These are phyloP conservation scores for Laticauda colubrina DNA, from an alignment of 2,113 vertebrate genomes.

Conservation along the genomic window DNA sequence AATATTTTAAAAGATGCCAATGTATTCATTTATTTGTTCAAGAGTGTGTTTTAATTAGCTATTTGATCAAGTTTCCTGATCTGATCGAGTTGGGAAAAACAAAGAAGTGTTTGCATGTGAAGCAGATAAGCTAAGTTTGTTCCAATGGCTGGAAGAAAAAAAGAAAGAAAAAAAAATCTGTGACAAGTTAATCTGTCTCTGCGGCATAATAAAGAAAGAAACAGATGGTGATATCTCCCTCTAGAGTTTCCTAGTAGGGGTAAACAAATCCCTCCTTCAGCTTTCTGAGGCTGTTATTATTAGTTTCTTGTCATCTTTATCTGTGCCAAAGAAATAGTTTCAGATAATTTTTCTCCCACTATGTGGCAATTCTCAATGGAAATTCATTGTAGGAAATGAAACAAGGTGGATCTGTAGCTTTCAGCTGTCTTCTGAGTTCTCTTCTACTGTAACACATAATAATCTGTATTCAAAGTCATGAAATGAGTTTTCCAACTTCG, in stretches of 20 bases:
- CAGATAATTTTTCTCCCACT: not conserved
- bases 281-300: slow-evolving; percentile 17
- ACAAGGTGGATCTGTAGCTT: not conserved
- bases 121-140: slow-evolving; percentile 9
- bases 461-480: not conserved
- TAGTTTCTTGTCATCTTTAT: slow-evolving; percentile 7
- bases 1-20: not conserved
- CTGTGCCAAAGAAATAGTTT: slow-evolving; percentile 4
- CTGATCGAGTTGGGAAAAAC: slow-evolving; percentile 12
- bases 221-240: slow-evolving; percentile 24
- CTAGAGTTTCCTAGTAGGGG: slow-evolving; percentile 11
- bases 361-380: not conserved
- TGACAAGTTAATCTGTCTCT: slow-evolving; percentile 29
- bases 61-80: slow-evolving; percentile 17
- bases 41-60: slow-evolving; percentile 7
- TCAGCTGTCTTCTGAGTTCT: not conserved
- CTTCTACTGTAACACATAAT: not conserved
- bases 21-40: slow-evolving; percentile 9
- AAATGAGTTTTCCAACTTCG: not conserved
- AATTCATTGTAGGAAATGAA: not conserved
- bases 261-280: slow-evolving; percentile 12
- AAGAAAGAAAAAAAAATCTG: not conserved
- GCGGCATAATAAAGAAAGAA: slow-evolving; percentile 5
- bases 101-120: slow-evolving; percentile 19
- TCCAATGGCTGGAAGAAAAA: slow-evolving; percentile 8